Base-by-base conservation (phyloP, 2,113 vertebrate species). In the Ochotona curzoniae region DNA sequence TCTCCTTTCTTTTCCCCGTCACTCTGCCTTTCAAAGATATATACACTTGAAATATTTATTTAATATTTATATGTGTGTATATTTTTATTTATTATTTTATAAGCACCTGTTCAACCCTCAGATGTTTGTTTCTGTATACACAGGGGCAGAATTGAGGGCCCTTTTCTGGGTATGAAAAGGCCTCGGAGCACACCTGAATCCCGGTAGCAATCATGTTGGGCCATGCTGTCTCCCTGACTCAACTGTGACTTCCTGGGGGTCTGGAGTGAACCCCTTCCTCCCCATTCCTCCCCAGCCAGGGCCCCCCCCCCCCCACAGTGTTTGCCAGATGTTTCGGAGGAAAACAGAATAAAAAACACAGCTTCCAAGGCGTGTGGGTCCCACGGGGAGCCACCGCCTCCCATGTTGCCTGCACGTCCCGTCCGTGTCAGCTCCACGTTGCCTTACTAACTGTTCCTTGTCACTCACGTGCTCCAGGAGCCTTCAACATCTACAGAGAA, bases 381-480 rank as follows among this genome's bases (percentile, higher is more conserved):
- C 54, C 54, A 57, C 54, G 54, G 54, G 54, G 54, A 18, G 14
- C 15, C 54, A 44, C 6, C 4, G 54, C 54, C 54, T 57, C 54
- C 54, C 18, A 38, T 18, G 2, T 28, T 28, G 17, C n/a, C 26
- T 23, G 25, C 12, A 21, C 49, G 38, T 35, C 51, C 66, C 49
- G 38, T 44, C 38, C 38, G 6, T 6, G 38, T 44, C 38, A 44
- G 38, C 38, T 44, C 38, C 38, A 44, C 38, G 38, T 44, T 44
- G 38, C 20, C 70, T 61, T 32, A 13, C 67, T 96, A 30, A 96
- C 8, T 15, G 20, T 4, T 71, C 25, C 2, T 38, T 74, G 23
- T 0, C 75, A n/a, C 93, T 83, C 57, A 70, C 84, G 5, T 64
- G 30, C 23, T 83, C 47, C 79, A 97, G 96, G n/a, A 44, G 44